A percentile compares a stretch with the other conserved stretches of the same genome.
Evolutionary conservation across 2,797 vertebrate genomes (phyloP).

Genomic region (Masticophis lateralis): DNA sequence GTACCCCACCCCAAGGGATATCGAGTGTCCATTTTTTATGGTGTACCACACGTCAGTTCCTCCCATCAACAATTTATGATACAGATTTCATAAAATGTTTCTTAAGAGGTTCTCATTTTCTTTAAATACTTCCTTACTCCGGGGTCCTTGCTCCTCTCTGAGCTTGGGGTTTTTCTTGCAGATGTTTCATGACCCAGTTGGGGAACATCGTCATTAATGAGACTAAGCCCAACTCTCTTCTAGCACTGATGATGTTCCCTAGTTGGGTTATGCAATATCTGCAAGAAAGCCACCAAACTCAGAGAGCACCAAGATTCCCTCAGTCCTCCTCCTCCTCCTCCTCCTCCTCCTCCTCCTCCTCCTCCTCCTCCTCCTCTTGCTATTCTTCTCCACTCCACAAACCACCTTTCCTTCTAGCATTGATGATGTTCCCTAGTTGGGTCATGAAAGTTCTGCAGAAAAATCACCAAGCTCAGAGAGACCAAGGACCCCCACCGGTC

Average conservation of each 20-base stretch:
- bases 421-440: background rate
- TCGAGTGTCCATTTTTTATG: background rate
- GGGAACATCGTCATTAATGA: background rate
- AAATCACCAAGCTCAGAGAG: background rate
- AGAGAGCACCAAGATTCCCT: background rate
- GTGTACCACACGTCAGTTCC: background rate
- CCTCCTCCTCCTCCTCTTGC: background rate
- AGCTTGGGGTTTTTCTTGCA: background rate
- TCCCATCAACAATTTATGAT: no score
- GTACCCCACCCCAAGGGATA: no score
- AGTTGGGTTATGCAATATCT: background rate
- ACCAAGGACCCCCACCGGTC: background rate
- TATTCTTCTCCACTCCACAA: background rate
- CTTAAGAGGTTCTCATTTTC: background rate
- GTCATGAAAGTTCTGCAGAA: background rate
- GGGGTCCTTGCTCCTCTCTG: background rate
- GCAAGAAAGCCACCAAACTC: background rate
- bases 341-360: background rate
- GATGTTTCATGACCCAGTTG: background rate
- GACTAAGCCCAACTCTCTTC: background rate
- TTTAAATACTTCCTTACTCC: background rate
- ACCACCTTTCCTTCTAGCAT: background rate
- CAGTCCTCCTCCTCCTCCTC: background rate
- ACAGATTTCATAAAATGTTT: background rate
- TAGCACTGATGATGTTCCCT: background rate